Percentiles rank a stretch among this genome's conserved stretches.
Evolutionary conservation across 2,797 vertebrate species (phyloP).

Genomic region (Hylomyscus alleni): DNA sequence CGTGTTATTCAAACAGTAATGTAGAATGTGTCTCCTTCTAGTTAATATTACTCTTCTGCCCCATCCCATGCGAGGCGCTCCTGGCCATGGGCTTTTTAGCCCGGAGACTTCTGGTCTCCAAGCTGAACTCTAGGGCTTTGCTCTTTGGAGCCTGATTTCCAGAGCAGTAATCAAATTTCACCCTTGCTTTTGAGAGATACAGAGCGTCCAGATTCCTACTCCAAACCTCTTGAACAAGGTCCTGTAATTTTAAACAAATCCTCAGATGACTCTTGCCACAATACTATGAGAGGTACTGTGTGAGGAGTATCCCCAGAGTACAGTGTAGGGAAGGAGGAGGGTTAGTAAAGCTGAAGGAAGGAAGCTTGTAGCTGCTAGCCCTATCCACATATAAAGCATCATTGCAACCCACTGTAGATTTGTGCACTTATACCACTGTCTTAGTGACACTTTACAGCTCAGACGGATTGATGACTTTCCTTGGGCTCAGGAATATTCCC

Average conservation of each 20-base stretch:
- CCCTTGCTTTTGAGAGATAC: neutral
- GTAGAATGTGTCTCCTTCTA: neutral
- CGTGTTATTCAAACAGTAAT: neutral
- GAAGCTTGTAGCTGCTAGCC: neutral
- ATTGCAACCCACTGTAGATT: neutral
- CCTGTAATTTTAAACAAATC: neutral
- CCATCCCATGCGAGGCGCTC: rapidly evolving
- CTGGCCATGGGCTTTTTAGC: neutral
- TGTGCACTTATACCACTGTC: neutral
- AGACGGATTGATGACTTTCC: neutral
- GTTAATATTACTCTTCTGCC: neutral
- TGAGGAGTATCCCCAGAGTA: neutral
- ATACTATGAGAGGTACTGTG: neutral
- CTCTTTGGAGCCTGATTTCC: neutral
- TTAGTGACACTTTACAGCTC: neutral
- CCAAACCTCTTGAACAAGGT: neutral
- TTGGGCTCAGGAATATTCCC: neutral
- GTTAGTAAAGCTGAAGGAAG: neutral
- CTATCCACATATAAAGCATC: too few species aligned
- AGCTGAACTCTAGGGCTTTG: neutral
- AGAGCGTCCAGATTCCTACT: neutral
- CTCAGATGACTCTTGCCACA: neutral
- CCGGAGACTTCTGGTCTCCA: neutral
- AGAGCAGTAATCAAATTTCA: neutral
- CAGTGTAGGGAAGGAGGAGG: rapidly evolving